Conservation (phyloP, 2,113 vertebrate species). For the Phasianus colchicus region DNA sequence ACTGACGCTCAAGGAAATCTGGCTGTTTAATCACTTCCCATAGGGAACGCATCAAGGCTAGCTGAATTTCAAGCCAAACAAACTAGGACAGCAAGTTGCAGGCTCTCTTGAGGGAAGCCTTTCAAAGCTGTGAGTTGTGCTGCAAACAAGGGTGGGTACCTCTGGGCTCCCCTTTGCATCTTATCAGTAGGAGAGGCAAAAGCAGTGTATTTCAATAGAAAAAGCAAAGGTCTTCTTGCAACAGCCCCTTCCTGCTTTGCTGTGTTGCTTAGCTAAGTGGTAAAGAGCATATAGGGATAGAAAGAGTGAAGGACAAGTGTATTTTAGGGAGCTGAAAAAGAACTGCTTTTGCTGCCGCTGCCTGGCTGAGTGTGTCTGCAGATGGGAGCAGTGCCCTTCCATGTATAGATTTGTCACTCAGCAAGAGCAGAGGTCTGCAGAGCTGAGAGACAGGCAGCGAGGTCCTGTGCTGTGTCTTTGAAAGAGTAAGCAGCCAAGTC, state of each 20-base stretch:
- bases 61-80: background rate
- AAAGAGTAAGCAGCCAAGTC: background rate
- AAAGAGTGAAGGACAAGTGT: background rate
- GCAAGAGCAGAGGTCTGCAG: background rate
- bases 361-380: background rate
- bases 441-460: background rate
- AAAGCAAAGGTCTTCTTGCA: background rate
- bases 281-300: background rate
- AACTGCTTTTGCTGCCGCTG: background rate
- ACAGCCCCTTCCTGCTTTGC: background rate
- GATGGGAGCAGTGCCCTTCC: accelerated
- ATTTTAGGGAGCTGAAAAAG: background rate
- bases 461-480: background rate
- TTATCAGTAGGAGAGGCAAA: background rate
- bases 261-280: background rate
- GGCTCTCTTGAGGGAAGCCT: background rate
- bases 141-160: background rate
- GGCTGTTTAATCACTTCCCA: background rate
- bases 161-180: background rate
- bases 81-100: background rate
- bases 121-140: background rate
- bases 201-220: background rate
- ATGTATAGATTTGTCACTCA: background rate
- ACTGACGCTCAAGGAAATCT: background rate
- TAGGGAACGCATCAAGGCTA: background rate